Percentiles rank a stretch among this genome's conserved stretches.
These are phyloP conservation scores for Leptinotarsa haldemani DNA, from an alignment of 2,888 invertebrate genomes.

Conservation along the genomic window DNA sequence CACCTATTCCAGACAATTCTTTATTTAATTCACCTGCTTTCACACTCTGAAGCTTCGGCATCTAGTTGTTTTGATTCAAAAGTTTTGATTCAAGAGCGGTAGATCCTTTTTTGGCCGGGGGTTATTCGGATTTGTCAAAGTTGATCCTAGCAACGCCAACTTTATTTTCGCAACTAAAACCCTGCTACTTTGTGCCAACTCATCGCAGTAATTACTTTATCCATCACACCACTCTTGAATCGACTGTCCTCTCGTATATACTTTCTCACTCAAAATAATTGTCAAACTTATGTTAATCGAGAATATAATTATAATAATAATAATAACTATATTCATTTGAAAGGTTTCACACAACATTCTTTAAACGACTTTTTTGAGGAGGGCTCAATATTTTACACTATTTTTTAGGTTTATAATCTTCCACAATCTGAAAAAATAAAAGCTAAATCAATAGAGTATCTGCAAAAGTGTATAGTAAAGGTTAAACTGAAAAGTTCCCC, in stretches of 20 bases:
- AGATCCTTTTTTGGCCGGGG: slow-evolving; percentile 28
- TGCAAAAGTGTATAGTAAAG: no score
- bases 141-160: slow-evolving; percentile 54
- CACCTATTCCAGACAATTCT: not conserved
- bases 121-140: slow-evolving; percentile 47
- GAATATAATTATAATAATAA: not conserved
- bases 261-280: not conserved
- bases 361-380: no score
- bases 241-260: not conserved
- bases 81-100: slow-evolving; percentile 31
- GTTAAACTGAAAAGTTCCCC: no score
- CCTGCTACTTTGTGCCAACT: slow-evolving; percentile 51
- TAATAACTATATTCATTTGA: no score
- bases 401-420: no score
- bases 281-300: not conserved
- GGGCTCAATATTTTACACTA: no score
- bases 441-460: no score
- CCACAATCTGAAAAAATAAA: no score
- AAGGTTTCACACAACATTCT: no score
- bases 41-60: not conserved
- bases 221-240: slow-evolving; percentile 41
- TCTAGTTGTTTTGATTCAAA: slow-evolving; percentile 32
- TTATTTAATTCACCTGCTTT: not conserved
- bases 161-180: slow-evolving; percentile 51
- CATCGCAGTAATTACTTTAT: slow-evolving; percentile 57